phyloP scores from a whole-genome alignment of 1,140 invertebrate genomes.

The Eupristina koningsbergeri region DNA sequence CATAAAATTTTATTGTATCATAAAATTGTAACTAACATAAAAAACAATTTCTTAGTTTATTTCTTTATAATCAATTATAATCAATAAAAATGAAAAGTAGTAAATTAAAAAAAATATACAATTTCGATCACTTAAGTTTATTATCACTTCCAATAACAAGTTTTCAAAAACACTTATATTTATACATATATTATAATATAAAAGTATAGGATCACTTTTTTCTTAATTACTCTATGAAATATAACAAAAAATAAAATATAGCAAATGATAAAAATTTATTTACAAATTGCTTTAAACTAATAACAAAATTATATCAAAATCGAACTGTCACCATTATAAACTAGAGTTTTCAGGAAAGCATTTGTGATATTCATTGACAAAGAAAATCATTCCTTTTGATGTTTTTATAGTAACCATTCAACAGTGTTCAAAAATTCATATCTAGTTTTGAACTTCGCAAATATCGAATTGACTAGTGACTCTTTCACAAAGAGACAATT shows the following conservation, averaged over 20 bases:
- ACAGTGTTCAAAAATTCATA: constrained; percentile 7
- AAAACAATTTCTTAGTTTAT: no score
- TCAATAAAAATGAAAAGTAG: background rate
- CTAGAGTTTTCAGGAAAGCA: constrained; percentile 17
- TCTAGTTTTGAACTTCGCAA: constrained; percentile 33
- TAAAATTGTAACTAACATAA: no score
- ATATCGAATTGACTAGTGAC: constrained; percentile 49
- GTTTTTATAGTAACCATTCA: background rate
- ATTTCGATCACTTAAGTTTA: constrained; percentile 43
- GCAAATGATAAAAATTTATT: constrained; percentile 50
- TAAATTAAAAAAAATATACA: background rate
- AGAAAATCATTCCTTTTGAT: constrained; percentile 1
- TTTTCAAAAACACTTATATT: constrained; percentile 40
- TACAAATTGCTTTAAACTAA: constrained; percentile 46
- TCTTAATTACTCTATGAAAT: constrained; percentile 38
- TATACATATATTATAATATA: constrained; percentile 43
- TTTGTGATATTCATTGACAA: constrained; percentile 30
- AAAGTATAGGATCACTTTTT: constrained; percentile 45
- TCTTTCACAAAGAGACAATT: constrained; percentile 32
- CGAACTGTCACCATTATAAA: constrained; percentile 44
- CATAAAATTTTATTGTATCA: no score
- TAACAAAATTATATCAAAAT: constrained; percentile 47
- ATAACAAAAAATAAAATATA: constrained; percentile 50
- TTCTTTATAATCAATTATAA: no score
- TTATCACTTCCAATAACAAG: constrained; percentile 51